Base-by-base conservation (phyloP, 2,113 vertebrate species). In the Asarcornis scutulata region DNA sequence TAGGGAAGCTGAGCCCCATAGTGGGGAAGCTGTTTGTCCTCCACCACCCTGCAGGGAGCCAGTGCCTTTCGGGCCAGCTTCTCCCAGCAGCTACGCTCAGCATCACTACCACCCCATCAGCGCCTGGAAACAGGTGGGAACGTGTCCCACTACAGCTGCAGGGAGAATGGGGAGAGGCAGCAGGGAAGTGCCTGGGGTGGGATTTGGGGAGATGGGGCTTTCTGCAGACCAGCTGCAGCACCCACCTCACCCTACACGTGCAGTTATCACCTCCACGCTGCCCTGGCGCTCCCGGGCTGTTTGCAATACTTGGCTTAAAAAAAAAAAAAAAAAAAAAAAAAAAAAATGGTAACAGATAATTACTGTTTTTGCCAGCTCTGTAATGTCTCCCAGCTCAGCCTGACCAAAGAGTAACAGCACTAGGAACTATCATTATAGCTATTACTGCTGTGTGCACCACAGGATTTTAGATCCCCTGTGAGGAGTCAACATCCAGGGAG, bases 191-290 rank as follows among this genome's bases (percentile, higher is more conserved):
- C 9, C 31, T 9, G 18, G 31, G 46, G 21, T 73, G 58, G 84
- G 38, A 74, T 46, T 0, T 75, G 87, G 53, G 63, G 29, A 46
- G 32, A 12, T 1, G 0, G 16, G 34, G 25, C 69, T 77, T 36
- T 52, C 40, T 67, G 12, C 1, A 5, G 23, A 50, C 32, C 7
- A 26, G 53, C 0, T 0, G 17, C 50, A 52, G 17, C 1, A 1
- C 63, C 17, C 77, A 32, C 27, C 42, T 76, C 89, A 44, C 11
- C 20, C 29, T 0, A 0, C 18, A 6, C 0, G 0, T 2, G 32
- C 38, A 31, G 5, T 7, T 55, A 13, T 31, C 84, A 77, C 34
- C 68, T 50, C 48, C 59, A 34, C 13, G 56, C 52, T 76, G 53
- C 6, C 25, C 18, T n/a, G 68, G 56, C 16, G 11, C 2, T 17